Percentiles rank a stretch among this genome's conserved stretches.
Evolutionary conservation across 2,888 invertebrate species (phyloP).

Genomic region (Spilosoma lubricipeda): DNA sequence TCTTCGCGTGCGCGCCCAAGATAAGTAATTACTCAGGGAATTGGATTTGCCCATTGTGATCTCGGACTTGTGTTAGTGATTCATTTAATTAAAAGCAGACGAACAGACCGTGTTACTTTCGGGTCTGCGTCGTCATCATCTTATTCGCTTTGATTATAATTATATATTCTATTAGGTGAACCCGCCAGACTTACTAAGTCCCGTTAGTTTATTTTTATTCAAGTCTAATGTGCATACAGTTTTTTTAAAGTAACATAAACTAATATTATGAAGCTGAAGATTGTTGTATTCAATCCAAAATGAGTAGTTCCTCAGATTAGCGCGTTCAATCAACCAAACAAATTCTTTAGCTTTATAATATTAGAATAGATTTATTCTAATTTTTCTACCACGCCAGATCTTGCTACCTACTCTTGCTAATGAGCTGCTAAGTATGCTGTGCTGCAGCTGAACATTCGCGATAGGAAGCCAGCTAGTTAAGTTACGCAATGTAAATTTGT

Average conservation of each 20-base stretch:
- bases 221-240: background rate
- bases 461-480: too few species aligned
- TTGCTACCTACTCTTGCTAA: too few species aligned
- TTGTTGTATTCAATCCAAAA: too few species aligned
- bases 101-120: constrained; percentile 30
- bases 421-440: too few species aligned
- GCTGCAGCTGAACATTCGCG: too few species aligned
- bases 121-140: constrained; percentile 1
- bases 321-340: too few species aligned
- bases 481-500: too few species aligned
- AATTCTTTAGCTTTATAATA: too few species aligned
- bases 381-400: too few species aligned
- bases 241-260: background rate
- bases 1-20: constrained; percentile 45
- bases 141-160: constrained; percentile 9
- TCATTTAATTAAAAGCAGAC: constrained; percentile 58
- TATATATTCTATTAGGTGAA: background rate
- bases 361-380: too few species aligned
- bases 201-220: background rate
- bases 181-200: background rate
- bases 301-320: too few species aligned
- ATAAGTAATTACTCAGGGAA: constrained; percentile 62
- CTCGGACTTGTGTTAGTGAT: constrained; percentile 53
- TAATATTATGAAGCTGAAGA: too few species aligned
- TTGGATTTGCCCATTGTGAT: constrained; percentile 64